These are phyloP conservation scores for Lindbergichthys nudifrons DNA, from an alignment of 2,797 vertebrate genomes.

Conservation along the genomic window DNA sequence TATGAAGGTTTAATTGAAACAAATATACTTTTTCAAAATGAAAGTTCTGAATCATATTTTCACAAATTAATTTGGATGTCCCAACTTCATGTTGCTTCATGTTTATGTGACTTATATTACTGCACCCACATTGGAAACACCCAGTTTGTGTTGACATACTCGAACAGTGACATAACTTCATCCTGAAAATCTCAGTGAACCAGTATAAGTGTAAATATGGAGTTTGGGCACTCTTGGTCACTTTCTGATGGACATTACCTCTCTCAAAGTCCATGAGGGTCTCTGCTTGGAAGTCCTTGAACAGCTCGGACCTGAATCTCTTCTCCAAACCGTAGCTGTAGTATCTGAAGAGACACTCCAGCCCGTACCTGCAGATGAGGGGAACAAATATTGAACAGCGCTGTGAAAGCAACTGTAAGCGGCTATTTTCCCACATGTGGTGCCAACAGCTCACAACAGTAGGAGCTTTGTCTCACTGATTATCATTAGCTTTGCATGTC, in stretches of 20 bases:
- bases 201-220: not conserved
- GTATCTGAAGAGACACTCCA: constrained; percentile 97
- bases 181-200: not conserved
- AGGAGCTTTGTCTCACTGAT: not conserved
- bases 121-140: no score
- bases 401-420: not conserved
- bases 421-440: not conserved
- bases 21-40: no score
- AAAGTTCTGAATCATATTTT: no score
- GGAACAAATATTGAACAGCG: constrained; percentile 15
- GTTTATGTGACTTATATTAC: not conserved
- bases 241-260: constrained; percentile 83
- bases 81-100: not conserved
- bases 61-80: no score
- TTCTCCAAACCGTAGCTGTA: constrained; percentile 98
- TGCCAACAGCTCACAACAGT: constrained; percentile 2
- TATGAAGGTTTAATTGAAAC: no score
- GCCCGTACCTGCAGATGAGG: constrained; percentile 88
- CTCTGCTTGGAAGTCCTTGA: constrained; percentile 96
- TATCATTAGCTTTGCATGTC: not conserved
- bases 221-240: not conserved
- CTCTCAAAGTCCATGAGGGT: constrained; percentile 94
- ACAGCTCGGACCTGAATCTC: constrained; percentile 93
- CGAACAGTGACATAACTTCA: no score
- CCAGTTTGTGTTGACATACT: no score